Evolutionary conservation across 2,113 vertebrate species (phyloP).

Genomic region (Maccullochella peelii): DNA sequence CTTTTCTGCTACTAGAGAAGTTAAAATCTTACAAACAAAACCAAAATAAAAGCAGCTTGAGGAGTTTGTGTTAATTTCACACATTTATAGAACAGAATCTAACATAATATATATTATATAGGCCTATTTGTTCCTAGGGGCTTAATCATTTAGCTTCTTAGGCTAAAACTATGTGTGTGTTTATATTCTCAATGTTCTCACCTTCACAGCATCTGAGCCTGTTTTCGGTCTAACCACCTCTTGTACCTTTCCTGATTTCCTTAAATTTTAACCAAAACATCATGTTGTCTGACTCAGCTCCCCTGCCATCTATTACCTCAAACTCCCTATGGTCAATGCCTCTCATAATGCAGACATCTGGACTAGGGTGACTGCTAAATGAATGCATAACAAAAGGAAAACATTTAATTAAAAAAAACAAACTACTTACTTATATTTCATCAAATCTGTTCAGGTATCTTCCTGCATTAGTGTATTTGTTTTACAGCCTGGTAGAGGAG

Average conservation of each 20-base stretch:
- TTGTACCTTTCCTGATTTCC: constrained; percentile 31
- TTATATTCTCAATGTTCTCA: not conserved
- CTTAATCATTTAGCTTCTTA: not conserved
- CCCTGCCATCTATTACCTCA: not conserved
- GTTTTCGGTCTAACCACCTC: not conserved
- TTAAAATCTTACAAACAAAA: not conserved
- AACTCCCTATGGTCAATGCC: not conserved
- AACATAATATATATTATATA: too few relatives aligned
- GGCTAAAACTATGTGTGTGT: not conserved
- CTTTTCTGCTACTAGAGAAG: not conserved
- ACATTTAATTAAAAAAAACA: not conserved
- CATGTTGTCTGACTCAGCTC: constrained; percentile 43
- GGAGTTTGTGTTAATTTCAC: not conserved
- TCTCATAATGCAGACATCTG: constrained; percentile 9
- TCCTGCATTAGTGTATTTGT: not conserved
- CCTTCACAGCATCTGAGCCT: not conserved
- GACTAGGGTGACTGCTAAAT: not conserved
- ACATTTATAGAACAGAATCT: not conserved
- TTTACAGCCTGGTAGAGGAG: not conserved
- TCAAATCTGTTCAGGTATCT: not conserved
- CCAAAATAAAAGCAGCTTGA: not conserved
- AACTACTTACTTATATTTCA: too few relatives aligned
- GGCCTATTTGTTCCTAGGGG: not conserved
- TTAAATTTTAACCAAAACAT: constrained; percentile 43
- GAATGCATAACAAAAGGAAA: not conserved